Evolutionary conservation across 2,888 invertebrate species (phyloP), one percentile per base, ranked within the genome.

Genomic region (Venusia cambrica): DNA sequence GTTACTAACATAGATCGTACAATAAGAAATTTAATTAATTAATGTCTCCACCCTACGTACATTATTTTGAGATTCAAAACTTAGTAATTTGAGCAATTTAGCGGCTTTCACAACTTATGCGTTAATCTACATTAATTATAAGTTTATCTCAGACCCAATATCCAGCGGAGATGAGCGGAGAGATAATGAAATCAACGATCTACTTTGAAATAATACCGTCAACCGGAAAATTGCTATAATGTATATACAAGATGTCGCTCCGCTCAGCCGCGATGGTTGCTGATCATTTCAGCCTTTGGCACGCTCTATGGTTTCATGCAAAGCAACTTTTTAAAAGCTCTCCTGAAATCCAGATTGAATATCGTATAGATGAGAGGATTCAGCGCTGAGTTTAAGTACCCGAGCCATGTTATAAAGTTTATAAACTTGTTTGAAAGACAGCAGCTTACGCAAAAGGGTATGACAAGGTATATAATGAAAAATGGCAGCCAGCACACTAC

Each of bases 401-500:
- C 97, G 46, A 97, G 89, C 97, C 97, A 97, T 27, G 97, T 96
- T 59, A 97, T 94, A 69, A 97, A 94, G 76, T 96, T 94, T 45
- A 93, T 93, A 45, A 96, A 89, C 66, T 93, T 92, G 45, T 91
- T 91, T 2, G 94, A 93, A 14, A 94, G 92, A 64, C 94, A 93
- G 74, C 96, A 96, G 46, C 89, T 89, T 5, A 90, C 87, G 68
- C 96, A 96, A 72, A 97, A 97, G 2, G 97, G 97, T 50, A 95
- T 89, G 44, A 97, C 95, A 24, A 98, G 93, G 75, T 98, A 98
- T 92, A 97, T 94, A 16, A 97, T 91, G 77, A 98, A 99, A 87
- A 99, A 99, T 2, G 99, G 99, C 41, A 98, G 88, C 99, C 98
- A 99, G 75, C 98, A 98, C 4, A 98, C 92, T 25, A 98, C 97